Base-by-base conservation (phyloP, 2,888 invertebrate genomes). In the Drosophila recens region DNA sequence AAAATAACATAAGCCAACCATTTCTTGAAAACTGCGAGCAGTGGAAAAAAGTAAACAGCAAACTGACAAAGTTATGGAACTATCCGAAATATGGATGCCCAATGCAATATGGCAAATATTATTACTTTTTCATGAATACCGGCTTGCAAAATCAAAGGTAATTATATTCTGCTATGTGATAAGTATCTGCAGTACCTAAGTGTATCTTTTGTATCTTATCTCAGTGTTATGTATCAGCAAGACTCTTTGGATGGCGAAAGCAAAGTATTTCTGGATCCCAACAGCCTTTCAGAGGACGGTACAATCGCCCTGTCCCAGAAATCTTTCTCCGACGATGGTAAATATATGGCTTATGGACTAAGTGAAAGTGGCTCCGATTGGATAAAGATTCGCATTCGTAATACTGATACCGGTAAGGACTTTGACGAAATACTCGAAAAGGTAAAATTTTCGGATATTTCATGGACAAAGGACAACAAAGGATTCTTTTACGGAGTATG, bases 131-230 rank as follows among this genome's bases (percentile, higher is more conserved):
- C 87, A 96, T 96, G 94, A 99, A 99, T 91, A 96, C 97, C 38
- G 99, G 99, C 1, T 94, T 99, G 64, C 99, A 99, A 93, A 99
- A 99, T 93, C 99, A 99, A 93, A 97, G 96, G 97, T 97, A 88
- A 61, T 36, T 45, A 20, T 0, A n/a, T 13, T 34, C 4, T 27
- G 36, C n/a, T 9, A 27, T 53, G 20, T n/a, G 27, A 6, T 10
- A 42, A 38, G 30, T 15, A 42, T 2, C 20, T 9, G 20, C 13
- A 43, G 8, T 23, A 23, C 4, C 4, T 23, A 4, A 51, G 5
- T 6, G 27, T 17, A 15, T 15, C 10, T 1, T 27, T n/a, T 6
- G 9, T 27, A 36, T 58, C 33, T 33, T 33, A 38, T 66, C 93
- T 1, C 38, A 98, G 98, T 93, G 98, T 99, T 11, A 93, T 98